Evolutionary conservation across 2,797 vertebrate species (phyloP).

Genomic region (Miichthys miiuy): DNA sequence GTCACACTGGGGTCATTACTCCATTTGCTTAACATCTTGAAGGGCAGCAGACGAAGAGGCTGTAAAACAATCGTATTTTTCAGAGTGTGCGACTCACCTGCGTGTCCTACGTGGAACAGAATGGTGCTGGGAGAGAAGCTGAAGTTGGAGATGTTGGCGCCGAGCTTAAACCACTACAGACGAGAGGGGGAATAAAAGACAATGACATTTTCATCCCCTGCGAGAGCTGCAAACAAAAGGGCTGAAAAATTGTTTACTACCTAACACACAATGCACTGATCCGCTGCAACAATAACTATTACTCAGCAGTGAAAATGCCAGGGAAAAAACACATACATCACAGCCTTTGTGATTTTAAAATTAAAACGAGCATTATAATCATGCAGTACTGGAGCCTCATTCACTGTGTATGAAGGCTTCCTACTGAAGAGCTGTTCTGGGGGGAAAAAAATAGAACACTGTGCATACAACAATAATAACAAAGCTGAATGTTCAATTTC

Average conservation of each 20-base stretch:
- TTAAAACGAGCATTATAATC: slow-evolving; percentile 61
- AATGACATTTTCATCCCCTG: slow-evolving; percentile 46
- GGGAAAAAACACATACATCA: slow-evolving; percentile 34
- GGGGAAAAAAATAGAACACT: slow-evolving; percentile 1
- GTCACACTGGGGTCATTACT: background rate
- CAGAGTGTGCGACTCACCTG: slow-evolving; percentile 86
- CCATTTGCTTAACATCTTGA: slow-evolving; percentile 15
- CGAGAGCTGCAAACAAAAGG: slow-evolving; percentile 63
- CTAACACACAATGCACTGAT: slow-evolving; percentile 55
- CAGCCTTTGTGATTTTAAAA: slow-evolving; percentile 72
- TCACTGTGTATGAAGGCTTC: slow-evolving; percentile 38
- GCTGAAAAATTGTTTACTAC: slow-evolving; percentile 56
- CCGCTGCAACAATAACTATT: slow-evolving; percentile 60
- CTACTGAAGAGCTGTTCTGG: slow-evolving; percentile 56
- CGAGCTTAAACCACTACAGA: slow-evolving; percentile 96
- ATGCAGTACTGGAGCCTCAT: slow-evolving; percentile 36
- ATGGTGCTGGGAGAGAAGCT: slow-evolving; percentile 96
- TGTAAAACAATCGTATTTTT: slow-evolving; percentile 7
- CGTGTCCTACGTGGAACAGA: slow-evolving; percentile 96
- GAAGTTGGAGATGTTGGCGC: slow-evolving; percentile 97
- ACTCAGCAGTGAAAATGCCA: slow-evolving; percentile 63
- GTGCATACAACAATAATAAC: background rate
- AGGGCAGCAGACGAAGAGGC: slow-evolving; percentile 17
- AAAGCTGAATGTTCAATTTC: background rate
- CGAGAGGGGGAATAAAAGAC: slow-evolving; percentile 58